Conservation (phyloP, 2,113 vertebrate genomes). For the Clarias macrocephalus region DNA sequence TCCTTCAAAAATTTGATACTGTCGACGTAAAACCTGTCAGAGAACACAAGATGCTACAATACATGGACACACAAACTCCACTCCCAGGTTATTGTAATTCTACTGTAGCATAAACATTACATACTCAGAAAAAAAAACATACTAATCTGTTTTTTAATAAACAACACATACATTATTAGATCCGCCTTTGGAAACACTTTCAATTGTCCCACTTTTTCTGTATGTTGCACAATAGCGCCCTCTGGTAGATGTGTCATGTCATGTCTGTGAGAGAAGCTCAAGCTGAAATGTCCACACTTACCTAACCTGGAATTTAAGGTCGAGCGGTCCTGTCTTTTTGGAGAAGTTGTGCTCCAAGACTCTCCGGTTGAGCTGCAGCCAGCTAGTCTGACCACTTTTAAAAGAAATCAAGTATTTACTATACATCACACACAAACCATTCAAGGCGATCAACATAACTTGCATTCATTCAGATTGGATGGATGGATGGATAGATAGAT, state of each 20-base stretch:
- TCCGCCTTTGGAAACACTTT: not conserved
- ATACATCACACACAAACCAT: not conserved
- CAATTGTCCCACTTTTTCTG: not conserved
- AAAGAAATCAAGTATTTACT: constrained; percentile 45
- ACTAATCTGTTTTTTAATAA: not conserved
- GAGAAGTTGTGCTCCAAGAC: constrained; percentile 94
- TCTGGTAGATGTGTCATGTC: constrained; percentile 62
- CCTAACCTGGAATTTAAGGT: constrained; percentile 82
- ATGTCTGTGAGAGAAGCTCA: not conserved
- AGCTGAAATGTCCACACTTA: not conserved
- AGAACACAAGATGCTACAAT: constrained; percentile 35
- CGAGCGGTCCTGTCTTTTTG: constrained; percentile 82
- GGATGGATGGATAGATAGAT: not conserved
- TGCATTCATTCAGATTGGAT: not conserved
- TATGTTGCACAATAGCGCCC: constrained; percentile 58
- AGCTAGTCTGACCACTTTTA: constrained; percentile 87
- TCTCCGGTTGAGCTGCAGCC: constrained; percentile 93
- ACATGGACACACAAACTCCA: not conserved
- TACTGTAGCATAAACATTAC: not conserved
- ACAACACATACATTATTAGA: not conserved
- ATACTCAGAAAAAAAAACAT: not conserved
- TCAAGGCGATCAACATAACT: not conserved
- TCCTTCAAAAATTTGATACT: constrained; percentile 92
- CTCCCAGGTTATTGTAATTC: constrained; percentile 4
- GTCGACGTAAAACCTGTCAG: constrained; percentile 94